Percentiles rank a stretch among this genome's conserved stretches.
phyloP scores from a whole-genome alignment of 2,113 vertebrate genomes.

The Semicossyphus pulcher region DNA sequence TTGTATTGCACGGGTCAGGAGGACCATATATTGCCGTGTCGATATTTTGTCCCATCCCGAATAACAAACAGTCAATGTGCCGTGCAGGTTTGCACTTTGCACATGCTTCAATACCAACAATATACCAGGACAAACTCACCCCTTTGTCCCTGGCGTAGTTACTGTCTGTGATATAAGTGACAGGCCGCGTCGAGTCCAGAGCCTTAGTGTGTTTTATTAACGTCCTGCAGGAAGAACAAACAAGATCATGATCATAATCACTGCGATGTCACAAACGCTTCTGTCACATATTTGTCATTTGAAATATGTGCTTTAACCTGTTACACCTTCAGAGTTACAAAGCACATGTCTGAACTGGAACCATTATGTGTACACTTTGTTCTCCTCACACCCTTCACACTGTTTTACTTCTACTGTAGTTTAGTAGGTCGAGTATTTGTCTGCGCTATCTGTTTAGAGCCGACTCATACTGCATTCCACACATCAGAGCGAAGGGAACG shows the following conservation, averaged over 20 bases:
- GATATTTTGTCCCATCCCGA: no score
- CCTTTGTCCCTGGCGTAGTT: constrained; percentile 87
- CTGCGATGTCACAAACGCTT: not conserved
- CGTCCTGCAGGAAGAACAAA: constrained; percentile 79
- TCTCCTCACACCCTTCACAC: not conserved
- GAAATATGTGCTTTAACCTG: not conserved
- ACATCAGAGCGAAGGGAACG: constrained; percentile 8
- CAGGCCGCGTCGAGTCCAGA: constrained; percentile 89
- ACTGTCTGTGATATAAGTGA: constrained; percentile 89
- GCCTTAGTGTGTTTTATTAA: constrained; percentile 90
- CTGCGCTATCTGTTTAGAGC: not conserved
- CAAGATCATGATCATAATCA: not conserved
- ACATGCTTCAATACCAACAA: no score
- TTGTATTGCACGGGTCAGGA: no score
- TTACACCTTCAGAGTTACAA: not conserved
- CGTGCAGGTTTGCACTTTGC: not conserved
- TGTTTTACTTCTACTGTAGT: not conserved
- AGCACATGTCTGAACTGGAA: not conserved
- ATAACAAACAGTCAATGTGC: not conserved
- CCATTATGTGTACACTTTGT: not conserved
- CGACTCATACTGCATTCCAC: constrained; percentile 53
- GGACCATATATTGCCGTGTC: no score
- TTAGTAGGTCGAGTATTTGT: not conserved
- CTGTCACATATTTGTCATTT: not conserved
- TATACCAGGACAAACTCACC: constrained; percentile 87